These are phyloP conservation scores for Tursiops truncatus DNA, from an alignment of 2,113 vertebrate species.

Conservation along the genomic window DNA sequence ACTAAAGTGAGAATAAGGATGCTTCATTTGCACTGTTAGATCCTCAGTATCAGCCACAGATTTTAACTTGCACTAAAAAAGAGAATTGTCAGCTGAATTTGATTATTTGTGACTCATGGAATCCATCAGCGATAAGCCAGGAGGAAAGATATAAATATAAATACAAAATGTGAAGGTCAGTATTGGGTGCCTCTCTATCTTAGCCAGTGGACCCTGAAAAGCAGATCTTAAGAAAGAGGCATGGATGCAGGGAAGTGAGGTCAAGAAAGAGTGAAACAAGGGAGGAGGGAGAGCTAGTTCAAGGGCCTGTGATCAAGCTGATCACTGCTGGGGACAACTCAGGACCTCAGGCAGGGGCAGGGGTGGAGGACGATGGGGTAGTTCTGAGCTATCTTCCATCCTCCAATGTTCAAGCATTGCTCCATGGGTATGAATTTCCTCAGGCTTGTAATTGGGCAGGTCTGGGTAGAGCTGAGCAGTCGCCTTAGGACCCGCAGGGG, in stretches of 20 bases:
- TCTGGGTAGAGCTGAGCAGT: neutral
- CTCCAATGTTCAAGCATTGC: neutral
- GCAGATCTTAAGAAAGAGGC: neutral
- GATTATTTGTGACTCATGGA: fast-evolving
- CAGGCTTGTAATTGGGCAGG: neutral
- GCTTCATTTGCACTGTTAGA: neutral
- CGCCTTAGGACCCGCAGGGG: neutral
- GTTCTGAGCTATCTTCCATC: neutral
- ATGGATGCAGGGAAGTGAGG: neutral
- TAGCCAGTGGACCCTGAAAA: neutral
- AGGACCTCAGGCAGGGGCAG: neutral
- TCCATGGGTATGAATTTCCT: fast-evolving
- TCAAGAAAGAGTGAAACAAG: neutral
- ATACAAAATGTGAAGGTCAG: neutral
- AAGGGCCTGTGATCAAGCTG: neutral
- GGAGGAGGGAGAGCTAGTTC: neutral
- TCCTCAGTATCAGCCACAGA: fast-evolving
- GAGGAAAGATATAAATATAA: neutral
- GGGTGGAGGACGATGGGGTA: fast-evolving
- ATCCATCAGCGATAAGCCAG: neutral
- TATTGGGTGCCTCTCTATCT: fast-evolving
- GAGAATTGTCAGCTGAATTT: neutral
- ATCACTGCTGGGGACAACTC: too few species aligned
- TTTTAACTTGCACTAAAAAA: neutral
- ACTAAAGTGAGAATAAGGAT: neutral